Evolutionary conservation across 2,113 vertebrate genomes (phyloP).

Genomic region (Zosterops pallidus): DNA sequence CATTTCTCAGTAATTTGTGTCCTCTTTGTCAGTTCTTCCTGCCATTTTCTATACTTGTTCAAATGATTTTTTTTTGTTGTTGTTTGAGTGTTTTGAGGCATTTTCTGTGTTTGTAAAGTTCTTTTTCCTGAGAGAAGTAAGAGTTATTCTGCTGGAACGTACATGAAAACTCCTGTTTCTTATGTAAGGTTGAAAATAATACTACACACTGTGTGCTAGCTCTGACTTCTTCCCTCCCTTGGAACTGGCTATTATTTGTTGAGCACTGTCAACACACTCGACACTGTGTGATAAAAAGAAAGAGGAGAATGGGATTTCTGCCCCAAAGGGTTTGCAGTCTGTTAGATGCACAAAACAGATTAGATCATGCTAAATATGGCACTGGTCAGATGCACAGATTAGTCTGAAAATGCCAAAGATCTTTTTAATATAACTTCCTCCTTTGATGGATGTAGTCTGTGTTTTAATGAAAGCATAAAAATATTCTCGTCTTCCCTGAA

Average conservation of each 20-base stretch:
- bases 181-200: neutral
- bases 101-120: neutral
- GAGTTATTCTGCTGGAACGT: neutral
- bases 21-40: neutral
- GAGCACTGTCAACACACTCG: neutral
- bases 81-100: neutral
- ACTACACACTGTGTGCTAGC: neutral
- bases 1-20: neutral
- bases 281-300: neutral
- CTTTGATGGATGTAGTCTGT: constrained; percentile 54
- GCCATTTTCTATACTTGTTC: neutral
- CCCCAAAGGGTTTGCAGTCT: constrained; percentile 48
- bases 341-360: constrained; percentile 44
- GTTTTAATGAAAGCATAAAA: constrained; percentile 66
- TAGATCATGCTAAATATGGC: constrained; percentile 44
- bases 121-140: neutral
- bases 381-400: constrained; percentile 15
- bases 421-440: constrained; percentile 44
- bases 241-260: constrained; percentile 23
- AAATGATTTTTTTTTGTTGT: neutral
- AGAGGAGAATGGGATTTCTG: constrained; percentile 29
- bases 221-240: neutral
- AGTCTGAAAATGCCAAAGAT: constrained; percentile 50
- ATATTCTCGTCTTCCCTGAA: constrained; percentile 54
- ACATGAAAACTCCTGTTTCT: neutral